Base-by-base conservation (phyloP, 1,140 invertebrate species). In the Helicoverpa zea region DNA sequence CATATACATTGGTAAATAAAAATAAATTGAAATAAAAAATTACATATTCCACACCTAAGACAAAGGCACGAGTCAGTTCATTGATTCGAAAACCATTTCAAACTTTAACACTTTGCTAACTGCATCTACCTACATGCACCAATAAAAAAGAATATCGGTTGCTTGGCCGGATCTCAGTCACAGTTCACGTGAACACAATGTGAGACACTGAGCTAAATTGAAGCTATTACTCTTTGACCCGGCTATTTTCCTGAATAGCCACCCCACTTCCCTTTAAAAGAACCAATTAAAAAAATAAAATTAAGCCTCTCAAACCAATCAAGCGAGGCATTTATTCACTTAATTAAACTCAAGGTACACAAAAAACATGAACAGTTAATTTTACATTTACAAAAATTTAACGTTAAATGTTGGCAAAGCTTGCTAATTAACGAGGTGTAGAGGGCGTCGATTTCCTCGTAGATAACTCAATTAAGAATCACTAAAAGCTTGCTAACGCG, bases 391-490 rank as follows among this genome's bases (percentile, higher is more conserved):
- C 9, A 43, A 23, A 54, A 72, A 72, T 10, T 54, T n/a, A 43
- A 58, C 29, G 52, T 73, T 58, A 35, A 73, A 58, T 73, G 29
- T 73, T 58, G 30, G 52, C 47, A 73, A 73, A 73, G 70, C 29
- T 43, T 73, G 13, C 54, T 58, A 73, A 58, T 73, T 73, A 73
- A 35, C 14, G 18, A 63, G 49, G 43, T 30, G 61, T 78, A 35
- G 29, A 35, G 49, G 49, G 43, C 61, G 61, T 78, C 77, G 52
- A 79, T 79, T 79, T 79, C 52, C 64, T 58, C 30, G 51, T 14
- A 70, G n/a, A 23, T 70, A 79, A 79, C 64, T 70, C 52, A 59
- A 70, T 79, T 79, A 58, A 13, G 51, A 58, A 14, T 56, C 64
- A 64, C 63, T 47, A 79, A 68, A 79, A 79, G 51, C 63, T 56